Evolutionary conservation across 2,113 vertebrate genomes (phyloP).

Genomic region (Saiga tatarica): DNA sequence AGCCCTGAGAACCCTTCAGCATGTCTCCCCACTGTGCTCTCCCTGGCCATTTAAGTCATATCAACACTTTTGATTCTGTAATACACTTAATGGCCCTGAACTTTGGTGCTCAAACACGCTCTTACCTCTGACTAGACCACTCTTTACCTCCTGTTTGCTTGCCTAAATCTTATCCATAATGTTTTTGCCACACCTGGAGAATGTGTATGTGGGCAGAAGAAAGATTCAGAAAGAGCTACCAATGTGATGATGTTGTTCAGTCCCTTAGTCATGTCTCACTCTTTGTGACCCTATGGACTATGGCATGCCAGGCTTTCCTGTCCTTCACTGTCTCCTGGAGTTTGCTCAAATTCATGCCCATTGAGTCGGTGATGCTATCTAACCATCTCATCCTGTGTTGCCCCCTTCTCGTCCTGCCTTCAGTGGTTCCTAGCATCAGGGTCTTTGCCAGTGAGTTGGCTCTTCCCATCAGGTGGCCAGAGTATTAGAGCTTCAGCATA

Average conservation of each 20-base stretch:
- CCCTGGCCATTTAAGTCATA: not conserved
- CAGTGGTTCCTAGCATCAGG: not conserved
- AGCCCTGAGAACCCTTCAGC: not conserved
- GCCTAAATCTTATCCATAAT: not conserved
- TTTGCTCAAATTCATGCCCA: not conserved
- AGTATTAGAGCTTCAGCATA: not conserved
- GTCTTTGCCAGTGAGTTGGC: not conserved
- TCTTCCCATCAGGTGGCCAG: not conserved
- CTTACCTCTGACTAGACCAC: not conserved
- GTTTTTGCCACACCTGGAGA: not conserved
- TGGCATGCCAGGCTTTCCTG: not conserved
- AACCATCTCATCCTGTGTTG: not conserved
- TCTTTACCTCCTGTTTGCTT: not conserved
- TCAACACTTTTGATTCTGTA: not conserved
- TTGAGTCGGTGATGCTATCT: not conserved
- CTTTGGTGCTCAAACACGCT: not conserved
- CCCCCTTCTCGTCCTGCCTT: not conserved
- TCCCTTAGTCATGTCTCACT: not conserved
- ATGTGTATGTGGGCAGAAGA: not conserved
- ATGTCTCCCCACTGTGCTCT: not conserved
- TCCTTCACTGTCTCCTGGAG: not conserved
- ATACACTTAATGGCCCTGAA: not conserved
- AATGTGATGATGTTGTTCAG: not conserved
- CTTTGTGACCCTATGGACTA: not conserved
- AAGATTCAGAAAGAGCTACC: not conserved